Conservation (phyloP, 1,140 invertebrate genomes). For the Lasaia peninsularis region DNA sequence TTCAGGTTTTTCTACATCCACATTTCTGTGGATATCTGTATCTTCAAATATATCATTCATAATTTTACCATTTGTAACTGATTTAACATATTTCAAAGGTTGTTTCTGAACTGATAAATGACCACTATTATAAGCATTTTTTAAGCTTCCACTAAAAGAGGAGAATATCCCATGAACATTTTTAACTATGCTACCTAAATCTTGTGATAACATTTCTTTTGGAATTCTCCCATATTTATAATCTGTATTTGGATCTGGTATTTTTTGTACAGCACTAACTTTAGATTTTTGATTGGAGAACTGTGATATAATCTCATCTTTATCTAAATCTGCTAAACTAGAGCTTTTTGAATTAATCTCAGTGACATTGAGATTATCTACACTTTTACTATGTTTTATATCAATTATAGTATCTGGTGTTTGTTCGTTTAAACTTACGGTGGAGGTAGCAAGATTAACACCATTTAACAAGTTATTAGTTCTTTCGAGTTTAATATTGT, state of each 20-base stretch:
- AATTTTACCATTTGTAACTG: slow-evolving; percentile 49
- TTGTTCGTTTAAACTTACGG: slow-evolving; percentile 48
- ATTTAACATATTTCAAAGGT: slow-evolving; percentile 38
- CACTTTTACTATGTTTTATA: slow-evolving; percentile 46
- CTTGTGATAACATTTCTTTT: slow-evolving; percentile 61
- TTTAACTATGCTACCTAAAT: slow-evolving; percentile 63
- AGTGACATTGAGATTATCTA: slow-evolving; percentile 49
- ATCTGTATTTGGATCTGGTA: slow-evolving; percentile 41
- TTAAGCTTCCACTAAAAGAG: slow-evolving; percentile 61
- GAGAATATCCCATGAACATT: slow-evolving; percentile 70
- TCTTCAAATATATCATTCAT: slow-evolving; percentile 69
- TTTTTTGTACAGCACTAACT: slow-evolving; percentile 50
- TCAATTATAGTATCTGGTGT: slow-evolving; percentile 27
- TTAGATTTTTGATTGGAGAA: slow-evolving; percentile 54
- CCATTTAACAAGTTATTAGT: not conserved
- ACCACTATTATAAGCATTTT: slow-evolving; percentile 54
- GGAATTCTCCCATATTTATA: slow-evolving; percentile 43
- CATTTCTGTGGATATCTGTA: slow-evolving; percentile 24
- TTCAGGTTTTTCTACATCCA: not conserved
- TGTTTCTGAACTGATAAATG: slow-evolving; percentile 40
- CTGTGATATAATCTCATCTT: slow-evolving; percentile 54
- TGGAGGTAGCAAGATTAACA: slow-evolving; percentile 41
- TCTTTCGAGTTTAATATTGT: not conserved
- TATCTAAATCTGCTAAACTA: slow-evolving; percentile 44
- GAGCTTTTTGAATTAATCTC: slow-evolving; percentile 27